Percentiles rank a stretch among this genome's conserved stretches.
phyloP scores from a whole-genome alignment of 2,888 invertebrate species.

The Drosophila kanekoi region DNA sequence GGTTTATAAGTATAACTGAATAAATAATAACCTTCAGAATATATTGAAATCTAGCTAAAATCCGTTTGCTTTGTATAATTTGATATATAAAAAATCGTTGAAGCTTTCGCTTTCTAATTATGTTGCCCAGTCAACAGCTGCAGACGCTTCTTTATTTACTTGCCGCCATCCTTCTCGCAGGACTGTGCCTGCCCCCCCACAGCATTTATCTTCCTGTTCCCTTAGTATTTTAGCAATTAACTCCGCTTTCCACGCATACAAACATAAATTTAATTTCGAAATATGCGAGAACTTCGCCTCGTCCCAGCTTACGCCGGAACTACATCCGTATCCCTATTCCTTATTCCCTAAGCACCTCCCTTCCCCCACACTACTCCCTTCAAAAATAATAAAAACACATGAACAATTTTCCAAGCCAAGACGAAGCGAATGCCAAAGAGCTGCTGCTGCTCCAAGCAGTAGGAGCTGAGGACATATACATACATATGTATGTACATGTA shows the following conservation, averaged over 20 bases:
- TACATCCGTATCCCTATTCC: conserved; percentile 1
- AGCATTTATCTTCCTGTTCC: neutral
- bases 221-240: conserved; percentile 38
- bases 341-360: neutral
- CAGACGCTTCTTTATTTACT: conserved; percentile 10
- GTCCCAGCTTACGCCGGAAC: neutral
- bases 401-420: conserved; percentile 28
- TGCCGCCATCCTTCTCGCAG: neutral
- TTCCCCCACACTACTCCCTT: neutral
- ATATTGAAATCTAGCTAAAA: neutral
- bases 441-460: conserved; percentile 12
- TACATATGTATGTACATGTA: conserved; percentile 15
- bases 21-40: neutral
- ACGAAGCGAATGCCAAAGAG: conserved; percentile 23
- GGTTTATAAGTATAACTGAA: neutral
- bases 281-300: conserved; percentile 12
- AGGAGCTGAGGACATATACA: conserved; percentile 17
- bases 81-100: neutral
- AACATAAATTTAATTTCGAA: conserved; percentile 29
- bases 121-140: conserved; percentile 1
- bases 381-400: conserved; percentile 52
- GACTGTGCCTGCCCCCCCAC: neutral
- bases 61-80: neutral
- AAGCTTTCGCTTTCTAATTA: conserved; percentile 19
- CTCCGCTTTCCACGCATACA: conserved; percentile 24